Evolutionary conservation across 2,113 vertebrate species (phyloP).

Genomic region (Catharus minimus): DNA sequence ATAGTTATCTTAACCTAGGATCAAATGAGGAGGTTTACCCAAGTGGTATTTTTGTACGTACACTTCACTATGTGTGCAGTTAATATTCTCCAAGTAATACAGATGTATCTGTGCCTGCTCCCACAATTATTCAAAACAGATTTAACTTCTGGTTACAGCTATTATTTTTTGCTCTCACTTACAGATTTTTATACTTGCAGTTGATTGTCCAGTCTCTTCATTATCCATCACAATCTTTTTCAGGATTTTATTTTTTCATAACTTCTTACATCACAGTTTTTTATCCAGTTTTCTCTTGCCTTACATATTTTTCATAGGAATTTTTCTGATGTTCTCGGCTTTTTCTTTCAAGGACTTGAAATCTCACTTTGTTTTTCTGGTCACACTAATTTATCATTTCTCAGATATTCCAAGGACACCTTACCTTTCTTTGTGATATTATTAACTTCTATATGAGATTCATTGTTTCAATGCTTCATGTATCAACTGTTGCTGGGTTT

Average conservation of each 20-base stretch:
- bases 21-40: not conserved
- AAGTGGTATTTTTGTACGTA: rapidly evolving
- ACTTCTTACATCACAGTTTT: not conserved
- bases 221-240: not conserved
- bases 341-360: not conserved
- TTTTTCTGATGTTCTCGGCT: not conserved
- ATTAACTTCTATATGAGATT: not conserved
- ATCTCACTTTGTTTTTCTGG: not conserved
- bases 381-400: not conserved
- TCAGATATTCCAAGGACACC: not conserved
- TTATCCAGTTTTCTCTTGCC: not conserved
- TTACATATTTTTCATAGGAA: not conserved
- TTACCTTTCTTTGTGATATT: not conserved
- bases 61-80: not conserved
- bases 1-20: not conserved
- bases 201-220: not conserved
- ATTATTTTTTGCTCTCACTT: not conserved
- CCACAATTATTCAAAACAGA: not conserved
- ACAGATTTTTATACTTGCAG: not conserved
- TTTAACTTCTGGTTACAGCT: not conserved
- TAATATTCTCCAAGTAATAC: not conserved
- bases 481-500: not conserved
- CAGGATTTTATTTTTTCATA: not conserved
- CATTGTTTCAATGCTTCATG: not conserved
- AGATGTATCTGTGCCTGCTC: not conserved